Conservation (phyloP, 2,113 vertebrate genomes). For the Xiphophorus couchianus region DNA sequence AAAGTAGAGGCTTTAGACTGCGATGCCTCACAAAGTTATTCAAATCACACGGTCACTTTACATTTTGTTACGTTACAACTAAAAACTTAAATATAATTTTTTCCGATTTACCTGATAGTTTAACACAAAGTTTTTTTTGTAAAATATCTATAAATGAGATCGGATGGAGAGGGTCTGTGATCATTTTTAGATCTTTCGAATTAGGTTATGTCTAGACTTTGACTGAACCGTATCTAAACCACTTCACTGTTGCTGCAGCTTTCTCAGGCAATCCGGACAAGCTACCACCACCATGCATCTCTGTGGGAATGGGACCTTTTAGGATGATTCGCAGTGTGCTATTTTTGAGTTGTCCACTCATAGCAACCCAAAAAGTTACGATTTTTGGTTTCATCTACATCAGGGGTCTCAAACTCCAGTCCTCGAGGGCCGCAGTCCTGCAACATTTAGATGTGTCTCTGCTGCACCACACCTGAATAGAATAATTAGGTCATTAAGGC, state of each 20-base stretch:
- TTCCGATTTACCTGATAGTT: not conserved
- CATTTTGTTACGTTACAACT: not conserved
- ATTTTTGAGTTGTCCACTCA: not conserved
- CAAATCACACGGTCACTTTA: not conserved
- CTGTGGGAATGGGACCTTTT: too few relatives aligned
- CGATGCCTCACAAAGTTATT: too few relatives aligned
- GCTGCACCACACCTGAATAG: too few relatives aligned
- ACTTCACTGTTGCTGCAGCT: too few relatives aligned
- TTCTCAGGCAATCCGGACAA: not conserved
- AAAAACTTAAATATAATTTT: too few relatives aligned
- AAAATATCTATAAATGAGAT: not conserved
- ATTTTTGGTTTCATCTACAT: not conserved
- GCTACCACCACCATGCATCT: not conserved
- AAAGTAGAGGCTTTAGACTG: constrained; percentile 15
- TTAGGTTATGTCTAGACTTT: not conserved
- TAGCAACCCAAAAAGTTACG: not conserved
- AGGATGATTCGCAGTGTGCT: not conserved
- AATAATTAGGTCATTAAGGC: too few relatives aligned
- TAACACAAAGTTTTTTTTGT: not conserved
- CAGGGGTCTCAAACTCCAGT: too few relatives aligned
- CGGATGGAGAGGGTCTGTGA: not conserved
- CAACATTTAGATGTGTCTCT: too few relatives aligned
- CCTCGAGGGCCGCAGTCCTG: too few relatives aligned
- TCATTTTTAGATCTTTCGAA: not conserved
- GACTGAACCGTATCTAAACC: too few relatives aligned